phyloP scores from a whole-genome alignment of 2,888 invertebrate genomes.

The Xestia ashworthii region DNA sequence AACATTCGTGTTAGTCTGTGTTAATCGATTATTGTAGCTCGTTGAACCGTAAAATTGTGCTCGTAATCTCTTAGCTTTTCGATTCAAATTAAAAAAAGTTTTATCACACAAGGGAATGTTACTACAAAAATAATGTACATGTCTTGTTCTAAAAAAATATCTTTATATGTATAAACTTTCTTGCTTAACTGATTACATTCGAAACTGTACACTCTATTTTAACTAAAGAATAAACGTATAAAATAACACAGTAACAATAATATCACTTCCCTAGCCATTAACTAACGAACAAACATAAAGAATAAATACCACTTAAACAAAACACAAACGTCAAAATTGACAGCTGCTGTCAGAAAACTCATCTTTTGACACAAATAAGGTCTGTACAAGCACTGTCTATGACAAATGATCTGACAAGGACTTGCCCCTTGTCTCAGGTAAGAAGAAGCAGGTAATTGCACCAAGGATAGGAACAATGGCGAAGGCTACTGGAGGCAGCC shows the following conservation, averaged over 20 bases:
- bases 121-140: not conserved
- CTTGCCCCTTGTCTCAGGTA: slow-evolving; percentile 74
- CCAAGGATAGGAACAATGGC: slow-evolving; percentile 68
- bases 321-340: slow-evolving; percentile 15
- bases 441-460: slow-evolving; percentile 60
- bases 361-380: not conserved
- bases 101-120: not conserved
- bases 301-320: slow-evolving; percentile 1
- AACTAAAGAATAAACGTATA: slow-evolving; percentile 6
- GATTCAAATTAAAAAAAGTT: slow-evolving; percentile 28
- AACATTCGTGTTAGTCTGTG: slow-evolving; percentile 15
- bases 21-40: slow-evolving; percentile 41
- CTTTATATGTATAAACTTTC: slow-evolving; percentile 2
- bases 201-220: slow-evolving; percentile 2
- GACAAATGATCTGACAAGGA: slow-evolving; percentile 65
- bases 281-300: slow-evolving; percentile 10
- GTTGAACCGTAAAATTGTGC: slow-evolving; percentile 47
- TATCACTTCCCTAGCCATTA: slow-evolving; percentile 46
- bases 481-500: slow-evolving; percentile 72
- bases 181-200: slow-evolving; percentile 31
- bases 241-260: slow-evolving; percentile 30
- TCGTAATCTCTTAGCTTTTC: slow-evolving; percentile 4
- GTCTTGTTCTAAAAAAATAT: not conserved
- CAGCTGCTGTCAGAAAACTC: not conserved
- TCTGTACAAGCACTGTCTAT: slow-evolving; percentile 23